Conservation (phyloP, 2,113 vertebrate species). For the Ursus arctos region DNA sequence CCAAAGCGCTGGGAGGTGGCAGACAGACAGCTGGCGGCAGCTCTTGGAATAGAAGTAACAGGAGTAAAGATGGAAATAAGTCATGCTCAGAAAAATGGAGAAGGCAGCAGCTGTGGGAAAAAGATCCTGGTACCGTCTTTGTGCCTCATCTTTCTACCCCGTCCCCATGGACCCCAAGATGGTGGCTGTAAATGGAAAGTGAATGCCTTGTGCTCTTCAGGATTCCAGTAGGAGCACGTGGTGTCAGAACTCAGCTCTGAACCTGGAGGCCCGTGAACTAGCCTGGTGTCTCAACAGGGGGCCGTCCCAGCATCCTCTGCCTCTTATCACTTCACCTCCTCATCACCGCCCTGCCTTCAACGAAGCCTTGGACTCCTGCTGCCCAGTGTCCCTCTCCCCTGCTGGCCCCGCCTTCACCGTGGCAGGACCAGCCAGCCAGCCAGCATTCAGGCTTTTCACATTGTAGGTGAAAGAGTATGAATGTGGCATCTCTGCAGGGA, state of each 20-base stretch:
- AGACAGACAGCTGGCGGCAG: slow-evolving; percentile 73
- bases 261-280: accelerated
- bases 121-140: neutral
- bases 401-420: accelerated
- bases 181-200: neutral
- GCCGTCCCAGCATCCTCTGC: accelerated
- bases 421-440: neutral
- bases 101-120: neutral
- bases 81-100: neutral
- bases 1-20: neutral
- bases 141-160: accelerated
- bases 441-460: neutral
- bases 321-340: neutral
- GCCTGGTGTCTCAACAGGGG: accelerated
- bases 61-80: slow-evolving; percentile 52
- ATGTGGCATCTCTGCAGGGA: neutral
- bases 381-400: accelerated
- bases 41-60: slow-evolving; percentile 68
- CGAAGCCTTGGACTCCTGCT: neutral
- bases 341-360: neutral
- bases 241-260: accelerated
- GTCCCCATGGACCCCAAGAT: neutral
- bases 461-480: neutral
- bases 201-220: no score
- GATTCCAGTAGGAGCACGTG: neutral